Evolutionary conservation across 53 echinoderm and acorn worm species (phyloP), one percentile per base, ranked within the genome.

Genomic region (Paracentrotus lividus): DNA sequence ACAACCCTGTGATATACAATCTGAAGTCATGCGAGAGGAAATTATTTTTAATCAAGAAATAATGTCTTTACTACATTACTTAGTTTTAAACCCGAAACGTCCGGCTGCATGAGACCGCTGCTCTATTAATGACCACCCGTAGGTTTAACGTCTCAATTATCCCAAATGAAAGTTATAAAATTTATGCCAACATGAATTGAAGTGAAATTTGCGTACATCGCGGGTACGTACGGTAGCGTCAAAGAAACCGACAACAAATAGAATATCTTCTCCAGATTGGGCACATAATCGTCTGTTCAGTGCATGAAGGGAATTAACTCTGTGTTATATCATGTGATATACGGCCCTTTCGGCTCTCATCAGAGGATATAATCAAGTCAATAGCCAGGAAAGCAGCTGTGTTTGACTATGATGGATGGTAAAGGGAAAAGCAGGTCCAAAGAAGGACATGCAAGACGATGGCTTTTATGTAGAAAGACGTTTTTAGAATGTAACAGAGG

Each of bases 181-280:
- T 40, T n/a, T 72, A 40, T 18, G 72, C 40, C 72, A 72, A 72
- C 72, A 16, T 18, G 72, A 38, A 18, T 72, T 15, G 72, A 15
- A n/a, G n/a, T n/a, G 21, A 40, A 40, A 36, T 40, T n/a, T n/a
- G n/a, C 40, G 72, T 20, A 36, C 18, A 20, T 40, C n/a, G 44
- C 47, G 81, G 76, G 42, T 47, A 27, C 27, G 9, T 45, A 81
- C 81, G 81, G 81, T 81, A 81, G 47, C 47, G 81, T 49, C 81
- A 81, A 81, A 81, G 47, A 49, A 81, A 45, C 81, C 81, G 81
- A 81, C 81, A 18, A 81, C 81, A 81, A 81, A 81, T 27, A 81
- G 26, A 81, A 81, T 81, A 44, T 45, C 45, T 81, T 81, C 81
- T 81, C 81, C 81, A 81, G 45, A 47, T n/a, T 76, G 36, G 40